phyloP scores from a whole-genome alignment of 2,113 vertebrate genomes.

The Oreotrochilus melanogaster region DNA sequence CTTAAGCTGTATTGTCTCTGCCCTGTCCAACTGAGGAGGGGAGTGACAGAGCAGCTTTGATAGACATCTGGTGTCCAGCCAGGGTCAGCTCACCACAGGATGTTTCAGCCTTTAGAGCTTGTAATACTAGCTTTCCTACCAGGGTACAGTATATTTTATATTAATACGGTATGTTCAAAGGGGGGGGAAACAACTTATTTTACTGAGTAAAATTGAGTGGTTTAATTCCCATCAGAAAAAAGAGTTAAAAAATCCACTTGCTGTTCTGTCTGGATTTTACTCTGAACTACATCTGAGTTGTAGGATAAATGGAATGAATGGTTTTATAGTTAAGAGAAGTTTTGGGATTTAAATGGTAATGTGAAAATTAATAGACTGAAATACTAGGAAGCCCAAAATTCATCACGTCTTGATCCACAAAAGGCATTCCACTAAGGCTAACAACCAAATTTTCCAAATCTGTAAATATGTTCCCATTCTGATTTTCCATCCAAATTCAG shows the following conservation, averaged over 20 bases:
- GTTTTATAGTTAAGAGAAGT: neutral
- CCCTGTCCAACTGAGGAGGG: too few relatives aligned
- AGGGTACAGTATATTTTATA: neutral
- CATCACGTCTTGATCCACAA: neutral
- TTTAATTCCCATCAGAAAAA: neutral
- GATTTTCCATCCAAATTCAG: neutral
- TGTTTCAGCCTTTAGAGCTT: neutral
- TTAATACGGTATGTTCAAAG: neutral
- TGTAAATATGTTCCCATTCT: neutral
- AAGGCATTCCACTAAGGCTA: neutral
- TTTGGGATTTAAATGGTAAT: neutral
- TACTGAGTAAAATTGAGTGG: neutral
- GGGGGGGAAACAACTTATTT: neutral
- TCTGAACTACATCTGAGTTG: neutral
- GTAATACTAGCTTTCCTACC: neutral
- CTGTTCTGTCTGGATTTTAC: neutral
- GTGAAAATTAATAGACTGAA: neutral
- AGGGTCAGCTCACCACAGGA: neutral
- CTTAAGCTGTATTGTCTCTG: too few relatives aligned
- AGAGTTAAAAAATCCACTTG: neutral
- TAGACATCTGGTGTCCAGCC: too few relatives aligned
- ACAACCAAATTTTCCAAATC: neutral
- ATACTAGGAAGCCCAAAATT: neutral
- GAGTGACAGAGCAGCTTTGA: too few relatives aligned
- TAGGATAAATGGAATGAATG: neutral